A percentile compares a stretch with the other conserved stretches of the same genome.
Evolutionary conservation across 2,113 vertebrate species (phyloP).

Genomic region (Amphiprion ocellaris): DNA sequence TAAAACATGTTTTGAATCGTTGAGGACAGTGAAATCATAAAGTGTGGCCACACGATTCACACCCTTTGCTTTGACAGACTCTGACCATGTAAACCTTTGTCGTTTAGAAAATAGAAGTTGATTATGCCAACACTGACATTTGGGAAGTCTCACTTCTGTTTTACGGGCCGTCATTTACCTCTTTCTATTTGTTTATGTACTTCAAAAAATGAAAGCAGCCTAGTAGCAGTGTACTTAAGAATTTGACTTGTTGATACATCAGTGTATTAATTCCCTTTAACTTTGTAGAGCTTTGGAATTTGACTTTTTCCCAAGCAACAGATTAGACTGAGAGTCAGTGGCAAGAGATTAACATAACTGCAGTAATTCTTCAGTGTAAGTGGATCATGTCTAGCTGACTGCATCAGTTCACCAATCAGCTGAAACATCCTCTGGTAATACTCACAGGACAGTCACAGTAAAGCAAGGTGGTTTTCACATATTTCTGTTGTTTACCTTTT

Average conservation of each 20-base stretch:
- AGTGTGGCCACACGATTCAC: background rate
- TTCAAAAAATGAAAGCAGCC: background rate
- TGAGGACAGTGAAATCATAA: background rate
- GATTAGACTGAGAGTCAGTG: constrained; percentile 67
- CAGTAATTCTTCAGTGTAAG: constrained; percentile 58
- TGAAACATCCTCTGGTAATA: constrained; percentile 28
- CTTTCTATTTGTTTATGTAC: constrained; percentile 5
- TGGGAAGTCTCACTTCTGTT: constrained; percentile 53
- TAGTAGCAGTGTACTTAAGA: background rate
- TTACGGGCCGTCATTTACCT: background rate
- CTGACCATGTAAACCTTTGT: background rate
- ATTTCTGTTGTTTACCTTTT: background rate
- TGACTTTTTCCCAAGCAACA: constrained; percentile 52
- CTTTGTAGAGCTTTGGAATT: constrained; percentile 42
- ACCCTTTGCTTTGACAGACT: background rate
- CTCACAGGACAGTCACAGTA: background rate
- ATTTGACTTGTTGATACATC: background rate
- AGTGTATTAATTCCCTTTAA: constrained; percentile 19
- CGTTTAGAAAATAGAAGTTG: constrained; percentile 40
- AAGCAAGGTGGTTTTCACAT: background rate
- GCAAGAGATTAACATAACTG: constrained; percentile 71
- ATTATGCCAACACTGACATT: constrained; percentile 14
- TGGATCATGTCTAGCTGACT: constrained; percentile 73
- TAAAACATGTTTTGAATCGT: background rate
- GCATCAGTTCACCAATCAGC: constrained; percentile 46